A percentile compares a stretch with the other conserved stretches of the same genome.
Conservation (phyloP, 2,797 vertebrate species). For the Muscicapa comitata region DNA sequence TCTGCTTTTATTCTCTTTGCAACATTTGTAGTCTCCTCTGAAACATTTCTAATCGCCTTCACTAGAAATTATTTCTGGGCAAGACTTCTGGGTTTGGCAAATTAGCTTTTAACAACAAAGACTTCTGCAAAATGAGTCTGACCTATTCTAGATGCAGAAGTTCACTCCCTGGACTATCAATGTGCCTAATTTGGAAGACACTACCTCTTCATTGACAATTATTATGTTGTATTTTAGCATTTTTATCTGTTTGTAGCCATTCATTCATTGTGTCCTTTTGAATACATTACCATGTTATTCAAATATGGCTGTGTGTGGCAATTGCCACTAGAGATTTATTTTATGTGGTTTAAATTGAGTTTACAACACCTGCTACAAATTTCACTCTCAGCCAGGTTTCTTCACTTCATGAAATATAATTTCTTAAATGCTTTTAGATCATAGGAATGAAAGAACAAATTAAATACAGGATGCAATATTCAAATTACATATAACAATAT, state of each 20-base stretch:
- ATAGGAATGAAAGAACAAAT: not conserved
- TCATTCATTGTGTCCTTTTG: not conserved
- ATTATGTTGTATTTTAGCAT: not conserved
- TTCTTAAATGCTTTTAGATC: conserved; percentile 26
- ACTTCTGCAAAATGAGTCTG: not conserved
- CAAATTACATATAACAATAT: not conserved
- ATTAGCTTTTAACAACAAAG: not conserved
- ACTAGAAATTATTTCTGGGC: not conserved
- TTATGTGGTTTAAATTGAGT: not conserved
- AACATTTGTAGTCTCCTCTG: not conserved
- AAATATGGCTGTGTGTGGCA: not conserved
- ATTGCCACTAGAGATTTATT: not conserved
- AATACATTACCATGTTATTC: not conserved
- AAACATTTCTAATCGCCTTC: not conserved
- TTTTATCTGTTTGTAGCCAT: not conserved
- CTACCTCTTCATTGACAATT: not conserved
- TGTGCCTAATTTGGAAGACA: not conserved
- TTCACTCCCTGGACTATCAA: not conserved
- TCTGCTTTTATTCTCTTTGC: not conserved
- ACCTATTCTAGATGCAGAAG: not conserved
- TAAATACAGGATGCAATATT: not conserved
- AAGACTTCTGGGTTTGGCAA: not conserved
- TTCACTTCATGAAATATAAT: not conserved
- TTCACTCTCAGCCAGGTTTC: not conserved
- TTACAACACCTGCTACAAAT: not conserved